Evolutionary conservation across 2,797 vertebrate species (phyloP).

Genomic region (Parotocinclus haroldoi): DNA sequence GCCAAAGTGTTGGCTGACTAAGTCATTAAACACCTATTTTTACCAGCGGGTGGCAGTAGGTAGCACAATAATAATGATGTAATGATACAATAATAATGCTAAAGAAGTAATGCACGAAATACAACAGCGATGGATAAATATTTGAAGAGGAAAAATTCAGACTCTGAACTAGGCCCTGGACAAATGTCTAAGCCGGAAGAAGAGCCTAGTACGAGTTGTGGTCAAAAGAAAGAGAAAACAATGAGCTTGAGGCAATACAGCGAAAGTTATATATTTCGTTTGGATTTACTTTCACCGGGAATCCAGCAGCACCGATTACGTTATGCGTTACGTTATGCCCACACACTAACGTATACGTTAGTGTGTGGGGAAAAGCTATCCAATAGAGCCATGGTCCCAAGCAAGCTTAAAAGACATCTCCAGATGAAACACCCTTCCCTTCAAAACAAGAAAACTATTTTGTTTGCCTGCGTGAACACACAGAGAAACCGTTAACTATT

Average conservation of each 20-base stretch:
- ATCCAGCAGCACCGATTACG: neutral
- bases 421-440: too few species aligned
- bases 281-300: slow-evolving; percentile 4
- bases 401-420: neutral
- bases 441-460: too few species aligned
- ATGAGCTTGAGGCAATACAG: slow-evolving; percentile 1
- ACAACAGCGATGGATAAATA: slow-evolving; percentile 11
- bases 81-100: too few species aligned
- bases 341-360: slow-evolving; percentile 3
- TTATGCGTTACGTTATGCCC: too few species aligned
- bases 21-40: too few species aligned
- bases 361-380: slow-evolving; percentile 4
- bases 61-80: too few species aligned
- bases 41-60: too few species aligned
- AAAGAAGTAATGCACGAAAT: too few species aligned
- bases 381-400: slow-evolving; percentile 7
- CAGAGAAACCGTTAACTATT: too few species aligned
- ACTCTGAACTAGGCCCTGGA: slow-evolving; percentile 1
- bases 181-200: slow-evolving; percentile 3
- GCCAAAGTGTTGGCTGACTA: too few species aligned
- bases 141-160: neutral
- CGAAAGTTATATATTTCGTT: slow-evolving; percentile 4
- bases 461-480: too few species aligned
- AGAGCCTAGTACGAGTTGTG: neutral
- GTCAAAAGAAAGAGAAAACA: neutral